Evolutionary conservation across 2,113 vertebrate species (phyloP), one percentile per base, ranked within the genome.

Genomic region (Amphilophus citrinellus): DNA sequence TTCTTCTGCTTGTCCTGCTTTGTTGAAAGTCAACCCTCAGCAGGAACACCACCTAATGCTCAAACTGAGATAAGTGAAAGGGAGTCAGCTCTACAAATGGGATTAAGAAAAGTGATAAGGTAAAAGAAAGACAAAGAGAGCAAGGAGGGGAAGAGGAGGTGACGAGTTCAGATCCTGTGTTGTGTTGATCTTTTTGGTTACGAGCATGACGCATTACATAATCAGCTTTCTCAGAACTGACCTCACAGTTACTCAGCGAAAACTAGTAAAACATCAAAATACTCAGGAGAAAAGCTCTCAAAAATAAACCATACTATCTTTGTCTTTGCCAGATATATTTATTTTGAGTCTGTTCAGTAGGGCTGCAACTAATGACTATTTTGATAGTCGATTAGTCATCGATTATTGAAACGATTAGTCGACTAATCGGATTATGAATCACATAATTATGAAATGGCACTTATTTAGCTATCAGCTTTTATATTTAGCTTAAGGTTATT

Each of bases 161-260:
- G 61, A 63, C 15, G 44, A 68, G 73, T 44, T 37, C 57, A 61
- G 75, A 73, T 44, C 18, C 13, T 3, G 24, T 50, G 79, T 56
- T 60, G 76, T 77, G 79, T 62, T 35, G 1, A 56, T 58, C 22
- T 62, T 82, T 83, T 80, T 47, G 24, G 65, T 76, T 24, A 15
- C 47, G 15, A 75, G 71, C 18, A 6, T 22, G 35, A 30, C 17
- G 11, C 32, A 37, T 84, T 85, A 59, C 68, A 37, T 89, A 82
- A 87, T 68, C 59, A 56, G 79, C 76, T 80, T 77, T 89, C 66
- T 88, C 56, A 59, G 86, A 85, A 73, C 47, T 24, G 61, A 88
- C 32, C 22, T 82, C 59, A 39, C 44, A 61, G 76, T 32, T 39
- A 37, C 32, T 6, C 59, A 53, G 58, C 77, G 80, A 42, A 22